Conservation (phyloP, 64 coral and sea anemone species). For the Dendrophyllia cribrosa region DNA sequence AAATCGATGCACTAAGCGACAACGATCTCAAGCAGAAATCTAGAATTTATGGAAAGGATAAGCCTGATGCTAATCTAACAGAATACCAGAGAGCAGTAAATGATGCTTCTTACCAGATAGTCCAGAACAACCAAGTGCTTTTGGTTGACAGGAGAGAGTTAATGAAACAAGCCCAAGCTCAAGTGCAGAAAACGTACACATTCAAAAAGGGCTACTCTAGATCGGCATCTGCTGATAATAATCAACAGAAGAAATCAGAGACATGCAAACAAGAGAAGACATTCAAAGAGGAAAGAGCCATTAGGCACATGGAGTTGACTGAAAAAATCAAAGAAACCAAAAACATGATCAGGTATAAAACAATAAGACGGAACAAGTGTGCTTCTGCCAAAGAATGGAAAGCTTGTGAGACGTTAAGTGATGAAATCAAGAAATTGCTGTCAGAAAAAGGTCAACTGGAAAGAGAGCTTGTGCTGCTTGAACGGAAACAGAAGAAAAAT, state of each 20-base stretch:
- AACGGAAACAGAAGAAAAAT: background rate
- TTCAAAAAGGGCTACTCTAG: constrained; percentile 31
- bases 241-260: constrained; percentile 8
- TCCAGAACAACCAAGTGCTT: constrained; percentile 4
- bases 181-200: background rate
- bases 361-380: background rate
- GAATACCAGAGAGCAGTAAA: constrained; percentile 22
- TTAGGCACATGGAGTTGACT: constrained; percentile 21
- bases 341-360: constrained; percentile 8
- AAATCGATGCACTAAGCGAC: background rate
- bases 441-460: constrained; percentile 6
- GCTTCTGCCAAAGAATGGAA: constrained; percentile 1
- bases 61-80: constrained; percentile 11
- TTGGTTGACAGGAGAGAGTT: constrained; percentile 12
- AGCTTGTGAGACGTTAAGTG: background rate
- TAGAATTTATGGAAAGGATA: constrained; percentile 40
- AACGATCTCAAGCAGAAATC: constrained; percentile 12
- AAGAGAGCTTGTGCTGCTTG: background rate
- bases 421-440: background rate
- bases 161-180: constrained; percentile 8
- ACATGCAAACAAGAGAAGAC: constrained; percentile 24
- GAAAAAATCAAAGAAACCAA: constrained; percentile 9
- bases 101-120: constrained; percentile 22
- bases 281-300: constrained; percentile 32
- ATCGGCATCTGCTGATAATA: constrained; percentile 26